These are phyloP conservation scores for Zaprionus ornatus DNA, from an alignment of 1,140 invertebrate species.

Conservation along the genomic window DNA sequence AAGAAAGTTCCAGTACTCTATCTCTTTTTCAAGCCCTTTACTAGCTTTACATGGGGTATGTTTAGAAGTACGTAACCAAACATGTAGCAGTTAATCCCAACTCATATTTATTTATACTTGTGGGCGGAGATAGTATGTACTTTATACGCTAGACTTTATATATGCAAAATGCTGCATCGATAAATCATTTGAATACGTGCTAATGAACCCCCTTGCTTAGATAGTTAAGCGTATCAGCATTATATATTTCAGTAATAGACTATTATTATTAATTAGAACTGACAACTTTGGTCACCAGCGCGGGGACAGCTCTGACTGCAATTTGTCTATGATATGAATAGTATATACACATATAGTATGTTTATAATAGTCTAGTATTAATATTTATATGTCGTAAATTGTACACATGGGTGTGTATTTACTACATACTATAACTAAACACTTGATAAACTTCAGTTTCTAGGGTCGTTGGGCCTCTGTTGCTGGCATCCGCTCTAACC, in stretches of 20 bases:
- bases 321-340: conserved; percentile 2
- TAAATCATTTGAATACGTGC: conserved; percentile 47
- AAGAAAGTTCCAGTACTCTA: too few relatives aligned
- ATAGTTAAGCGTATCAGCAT: conserved; percentile 22
- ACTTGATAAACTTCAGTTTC: conserved; percentile 20
- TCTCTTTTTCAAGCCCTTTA: not conserved
- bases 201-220: conserved; percentile 31
- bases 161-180: conserved; percentile 8
- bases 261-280: conserved; percentile 4
- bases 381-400: not conserved
- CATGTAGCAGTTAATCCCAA: not conserved
- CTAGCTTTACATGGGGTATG: not conserved
- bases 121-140: conserved; percentile 16
- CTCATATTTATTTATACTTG: conserved; percentile 1
- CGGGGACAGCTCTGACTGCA: not conserved
- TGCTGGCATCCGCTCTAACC: conserved; percentile 26
- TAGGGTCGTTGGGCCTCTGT: conserved; percentile 33
- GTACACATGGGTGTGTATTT: not conserved
- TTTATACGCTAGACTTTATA: conserved; percentile 6
- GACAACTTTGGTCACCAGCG: conserved; percentile 4
- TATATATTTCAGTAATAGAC: conserved; percentile 9
- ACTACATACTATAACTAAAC: not conserved
- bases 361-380: not conserved
- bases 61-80: conserved; percentile 1
- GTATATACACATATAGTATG: not conserved